Percentiles rank a stretch among this genome's conserved stretches.
phyloP scores from a whole-genome alignment of 2,113 vertebrate genomes.

The Rhipidura dahli region DNA sequence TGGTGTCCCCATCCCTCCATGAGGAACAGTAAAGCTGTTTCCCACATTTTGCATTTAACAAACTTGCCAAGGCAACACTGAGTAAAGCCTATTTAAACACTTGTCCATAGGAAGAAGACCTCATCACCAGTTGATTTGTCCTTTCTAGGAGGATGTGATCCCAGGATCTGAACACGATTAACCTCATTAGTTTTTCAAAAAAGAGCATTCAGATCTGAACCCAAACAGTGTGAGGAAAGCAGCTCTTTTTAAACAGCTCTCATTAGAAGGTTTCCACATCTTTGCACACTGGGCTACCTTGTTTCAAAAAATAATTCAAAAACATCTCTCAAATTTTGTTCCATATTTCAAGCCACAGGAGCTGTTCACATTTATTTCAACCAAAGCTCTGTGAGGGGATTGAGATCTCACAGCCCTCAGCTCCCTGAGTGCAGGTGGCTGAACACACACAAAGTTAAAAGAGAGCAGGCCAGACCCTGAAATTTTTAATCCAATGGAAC shows the following conservation, averaged over 20 bases:
- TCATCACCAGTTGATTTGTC: neutral
- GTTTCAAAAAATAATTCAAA: neutral
- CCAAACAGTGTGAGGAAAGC: neutral
- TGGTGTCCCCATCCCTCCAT: neutral
- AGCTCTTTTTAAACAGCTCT: neutral
- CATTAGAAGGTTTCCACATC: neutral
- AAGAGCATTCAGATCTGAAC: neutral
- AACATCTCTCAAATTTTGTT: neutral
- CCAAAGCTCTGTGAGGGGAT: neutral
- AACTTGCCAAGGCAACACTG: neutral
- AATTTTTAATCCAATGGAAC: neutral
- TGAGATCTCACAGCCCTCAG: neutral
- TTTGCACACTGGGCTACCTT: neutral
- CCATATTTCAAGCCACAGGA: neutral
- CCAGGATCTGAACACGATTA: neutral
- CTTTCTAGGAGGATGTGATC: neutral
- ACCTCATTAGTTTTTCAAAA: neutral
- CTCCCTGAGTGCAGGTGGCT: neutral
- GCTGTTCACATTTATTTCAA: neutral
- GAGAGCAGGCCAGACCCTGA: neutral
- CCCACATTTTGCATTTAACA: neutral
- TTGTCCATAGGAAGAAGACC: neutral
- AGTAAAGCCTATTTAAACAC: neutral
- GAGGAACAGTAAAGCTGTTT: neutral
- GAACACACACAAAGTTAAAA: slow-evolving; percentile 11